phyloP scores from a whole-genome alignment of 2,797 vertebrate genomes.

The Pipistrellus kuhlii region DNA sequence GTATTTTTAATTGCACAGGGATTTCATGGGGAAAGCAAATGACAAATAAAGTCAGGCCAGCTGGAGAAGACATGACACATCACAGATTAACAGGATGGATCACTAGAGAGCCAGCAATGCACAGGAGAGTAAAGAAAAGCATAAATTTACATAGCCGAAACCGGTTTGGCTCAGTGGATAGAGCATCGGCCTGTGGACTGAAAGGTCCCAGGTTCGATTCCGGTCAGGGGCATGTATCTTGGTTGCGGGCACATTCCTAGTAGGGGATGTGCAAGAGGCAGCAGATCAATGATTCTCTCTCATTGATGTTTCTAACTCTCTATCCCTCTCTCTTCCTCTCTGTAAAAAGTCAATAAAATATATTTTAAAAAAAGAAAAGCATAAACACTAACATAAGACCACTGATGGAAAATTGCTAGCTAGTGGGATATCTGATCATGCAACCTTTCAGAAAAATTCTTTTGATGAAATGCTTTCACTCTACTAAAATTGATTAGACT shows the following conservation, averaged over 20 bases:
- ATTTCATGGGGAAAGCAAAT: constrained; percentile 1
- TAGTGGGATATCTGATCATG: background rate
- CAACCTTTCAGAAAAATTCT: background rate
- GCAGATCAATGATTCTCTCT: no score
- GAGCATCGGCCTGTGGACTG: no score
- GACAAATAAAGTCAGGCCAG: background rate
- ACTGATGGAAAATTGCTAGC: background rate
- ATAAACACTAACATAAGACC: background rate
- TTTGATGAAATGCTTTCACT: background rate
- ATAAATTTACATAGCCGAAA: no score
- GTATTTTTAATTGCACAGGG: background rate
- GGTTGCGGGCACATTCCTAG: no score
- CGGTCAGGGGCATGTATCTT: no score
- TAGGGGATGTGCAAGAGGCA: no score
- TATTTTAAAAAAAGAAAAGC: background rate
- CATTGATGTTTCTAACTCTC: no score
- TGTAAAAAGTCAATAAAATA: no score
- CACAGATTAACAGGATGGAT: background rate
- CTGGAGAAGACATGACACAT: background rate
- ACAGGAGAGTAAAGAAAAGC: background rate
- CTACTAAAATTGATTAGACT: background rate
- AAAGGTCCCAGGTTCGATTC: no score
- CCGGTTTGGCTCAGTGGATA: no score
- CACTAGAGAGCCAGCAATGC: background rate
- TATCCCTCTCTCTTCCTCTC: no score